Base-by-base conservation (phyloP, 2,113 vertebrate species). In the Cochlearius cochlearius region DNA sequence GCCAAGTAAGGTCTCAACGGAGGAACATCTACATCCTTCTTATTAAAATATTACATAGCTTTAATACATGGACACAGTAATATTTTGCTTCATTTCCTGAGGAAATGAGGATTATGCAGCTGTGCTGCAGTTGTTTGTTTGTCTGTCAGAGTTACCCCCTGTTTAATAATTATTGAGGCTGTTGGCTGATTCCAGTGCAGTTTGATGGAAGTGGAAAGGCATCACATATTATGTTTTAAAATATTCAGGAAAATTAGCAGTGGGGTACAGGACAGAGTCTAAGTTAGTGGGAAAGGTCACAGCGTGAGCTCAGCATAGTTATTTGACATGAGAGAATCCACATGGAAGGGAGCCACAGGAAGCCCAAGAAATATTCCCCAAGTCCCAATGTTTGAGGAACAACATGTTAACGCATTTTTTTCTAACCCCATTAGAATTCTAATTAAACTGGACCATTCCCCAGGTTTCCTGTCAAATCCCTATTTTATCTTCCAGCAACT, bases 81-180 rank as follows among this genome's bases (percentile, higher is more conserved):
- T 87, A 85, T 91, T 93, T 96, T 90, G 39, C 66, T 95, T 95
- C 62, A 94, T 96, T 97, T 97, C 95, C 95, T 96, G 87, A 94
- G 96, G 96, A 97, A 96, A 96, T 96, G 73, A 92, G 69, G 41
- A 53, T 95, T 88, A 75, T 85, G 74, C 95, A 96, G 95, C 96
- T 96, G 96, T 93, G 66, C 38, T 96, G 49, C 66, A 56, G 52
- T 91, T 95, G 95, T 75, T 94, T 96, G 94, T 94, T 94, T 95
- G 79, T 91, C 87, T 63, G 41, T 91, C 77, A 94, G 56, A 30
- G 18, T 94, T 90, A 53, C 17, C 23, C 19, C 34, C 7, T 0
- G 0, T 87, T 90, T 85, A 62, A 92, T 72, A 72, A 60, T 79
- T 87, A 30, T 15, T 21, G 73, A 80, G 62, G 17, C 20, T 64